Conservation (phyloP, 2,888 invertebrate species). For the Scaptomyza polygonia region DNA sequence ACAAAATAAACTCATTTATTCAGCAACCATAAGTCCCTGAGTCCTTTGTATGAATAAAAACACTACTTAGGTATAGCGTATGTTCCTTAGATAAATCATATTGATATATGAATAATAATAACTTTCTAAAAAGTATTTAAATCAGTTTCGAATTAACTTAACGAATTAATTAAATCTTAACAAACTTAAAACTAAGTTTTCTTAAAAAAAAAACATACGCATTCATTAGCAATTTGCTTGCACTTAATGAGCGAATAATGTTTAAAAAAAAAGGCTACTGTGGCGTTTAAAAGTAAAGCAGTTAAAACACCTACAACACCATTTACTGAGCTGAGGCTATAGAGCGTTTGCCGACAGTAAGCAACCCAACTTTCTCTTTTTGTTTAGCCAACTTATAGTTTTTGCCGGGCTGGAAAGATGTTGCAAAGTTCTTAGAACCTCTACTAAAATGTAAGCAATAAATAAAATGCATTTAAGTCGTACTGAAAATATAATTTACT, state of each 20-base stretch:
- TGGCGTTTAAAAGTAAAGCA: background rate
- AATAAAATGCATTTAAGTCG: no score
- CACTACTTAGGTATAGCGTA: background rate
- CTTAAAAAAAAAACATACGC: background rate
- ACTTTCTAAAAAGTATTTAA: no score
- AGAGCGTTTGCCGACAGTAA: background rate
- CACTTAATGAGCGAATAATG: background rate
- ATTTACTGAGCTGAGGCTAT: background rate
- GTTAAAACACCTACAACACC: background rate
- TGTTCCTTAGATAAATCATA: background rate
- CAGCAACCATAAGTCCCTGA: background rate
- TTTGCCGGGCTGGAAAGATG: background rate
- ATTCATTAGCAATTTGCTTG: background rate
- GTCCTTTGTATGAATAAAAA: background rate
- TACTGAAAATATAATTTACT: background rate
- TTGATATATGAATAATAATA: background rate
- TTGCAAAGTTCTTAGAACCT: no score
- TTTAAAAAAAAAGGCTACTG: background rate
- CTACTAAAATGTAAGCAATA: no score
- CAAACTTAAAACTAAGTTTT: background rate
- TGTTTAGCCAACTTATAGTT: background rate
- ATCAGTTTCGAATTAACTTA: background rate
- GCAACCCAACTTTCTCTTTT: background rate
- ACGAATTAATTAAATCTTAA: background rate
- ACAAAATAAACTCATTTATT: constrained; percentile 11